A percentile compares a stretch with the other conserved stretches of the same genome.
Conservation (phyloP, 2,113 vertebrate genomes). For the Perognathus longimembris region DNA sequence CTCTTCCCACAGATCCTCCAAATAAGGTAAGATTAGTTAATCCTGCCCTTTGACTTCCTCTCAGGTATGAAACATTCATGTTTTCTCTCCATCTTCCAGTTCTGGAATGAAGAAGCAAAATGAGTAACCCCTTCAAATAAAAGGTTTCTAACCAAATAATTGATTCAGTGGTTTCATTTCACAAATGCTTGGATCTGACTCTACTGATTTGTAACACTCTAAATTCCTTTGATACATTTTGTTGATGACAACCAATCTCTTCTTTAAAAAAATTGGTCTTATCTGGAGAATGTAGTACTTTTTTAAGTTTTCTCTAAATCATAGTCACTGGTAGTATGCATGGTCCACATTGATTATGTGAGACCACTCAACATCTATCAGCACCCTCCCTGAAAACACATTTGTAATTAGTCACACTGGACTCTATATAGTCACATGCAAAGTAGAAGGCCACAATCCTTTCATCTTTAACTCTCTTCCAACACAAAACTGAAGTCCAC, state of each 20-base stretch:
- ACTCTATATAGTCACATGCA: background rate
- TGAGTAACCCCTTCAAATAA: conserved; percentile 20
- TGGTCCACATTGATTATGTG: conserved; percentile 24
- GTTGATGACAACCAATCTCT: conserved; percentile 61
- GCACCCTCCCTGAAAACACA: background rate
- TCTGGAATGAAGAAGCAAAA: background rate
- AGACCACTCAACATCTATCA: conserved; percentile 6
- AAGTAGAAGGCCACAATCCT: background rate
- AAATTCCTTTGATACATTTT: conserved; percentile 67
- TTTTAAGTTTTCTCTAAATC: conserved; percentile 65
- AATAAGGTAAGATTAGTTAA: conserved; percentile 42
- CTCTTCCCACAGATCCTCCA: background rate
- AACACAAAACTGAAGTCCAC: background rate
- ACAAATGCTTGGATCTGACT: conserved; percentile 9
- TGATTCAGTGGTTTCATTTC: conserved; percentile 49
- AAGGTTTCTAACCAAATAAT: conserved; percentile 47
- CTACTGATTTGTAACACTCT: conserved; percentile 51
- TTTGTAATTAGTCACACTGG: conserved; percentile 25
- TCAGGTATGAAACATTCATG: conserved; percentile 25
- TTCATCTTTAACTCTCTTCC: background rate
- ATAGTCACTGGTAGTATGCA: conserved; percentile 41
- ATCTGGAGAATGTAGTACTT: conserved; percentile 45
- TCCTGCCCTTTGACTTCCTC: background rate
- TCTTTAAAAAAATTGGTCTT: conserved; percentile 22
- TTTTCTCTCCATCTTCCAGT: background rate